Conservation (phyloP, 2,113 vertebrate species). For the Centropristis striata region DNA sequence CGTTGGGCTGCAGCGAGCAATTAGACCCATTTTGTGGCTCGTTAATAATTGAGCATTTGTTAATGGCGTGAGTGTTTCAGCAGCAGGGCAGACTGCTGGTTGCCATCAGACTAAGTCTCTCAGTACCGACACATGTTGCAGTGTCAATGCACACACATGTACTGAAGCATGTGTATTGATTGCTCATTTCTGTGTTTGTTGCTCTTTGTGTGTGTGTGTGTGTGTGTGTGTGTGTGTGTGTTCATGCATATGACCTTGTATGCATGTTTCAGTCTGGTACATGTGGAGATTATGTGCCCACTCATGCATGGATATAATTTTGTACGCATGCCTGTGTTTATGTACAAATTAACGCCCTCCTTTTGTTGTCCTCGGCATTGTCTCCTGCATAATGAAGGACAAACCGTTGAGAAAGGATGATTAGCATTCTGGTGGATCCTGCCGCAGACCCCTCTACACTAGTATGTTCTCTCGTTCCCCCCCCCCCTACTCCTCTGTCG, state of each 20-base stretch:
- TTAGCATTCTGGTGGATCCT: conserved; percentile 85
- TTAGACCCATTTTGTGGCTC: conserved; percentile 70
- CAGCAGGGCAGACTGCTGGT: conserved; percentile 39
- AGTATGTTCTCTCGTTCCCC: conserved; percentile 47
- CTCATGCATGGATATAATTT: conserved; percentile 34
- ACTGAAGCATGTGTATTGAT: not conserved
- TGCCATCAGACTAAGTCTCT: conserved; percentile 48
- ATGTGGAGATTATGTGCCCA: conserved; percentile 21
- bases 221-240: not conserved
- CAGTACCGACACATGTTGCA: conserved; percentile 48
- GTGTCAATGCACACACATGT: conserved; percentile 29
- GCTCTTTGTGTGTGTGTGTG: not conserved
- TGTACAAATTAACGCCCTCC: conserved; percentile 24
- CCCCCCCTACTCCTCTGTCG: conserved; percentile 26
- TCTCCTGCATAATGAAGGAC: conserved; percentile 84
- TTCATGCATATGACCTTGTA: conserved; percentile 33
- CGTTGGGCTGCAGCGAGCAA: conserved; percentile 54
- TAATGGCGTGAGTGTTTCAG: conserved; percentile 67
- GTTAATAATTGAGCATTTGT: conserved; percentile 76
- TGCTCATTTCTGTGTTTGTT: conserved; percentile 16
- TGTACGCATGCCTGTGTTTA: conserved; percentile 25
- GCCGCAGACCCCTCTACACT: conserved; percentile 76
- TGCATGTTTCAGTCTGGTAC: not conserved
- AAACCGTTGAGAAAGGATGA: conserved; percentile 79
- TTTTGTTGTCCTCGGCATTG: conserved; percentile 55